Evolutionary conservation across 1,140 invertebrate species (phyloP).

Genomic region (Andrena cerasifolii): DNA sequence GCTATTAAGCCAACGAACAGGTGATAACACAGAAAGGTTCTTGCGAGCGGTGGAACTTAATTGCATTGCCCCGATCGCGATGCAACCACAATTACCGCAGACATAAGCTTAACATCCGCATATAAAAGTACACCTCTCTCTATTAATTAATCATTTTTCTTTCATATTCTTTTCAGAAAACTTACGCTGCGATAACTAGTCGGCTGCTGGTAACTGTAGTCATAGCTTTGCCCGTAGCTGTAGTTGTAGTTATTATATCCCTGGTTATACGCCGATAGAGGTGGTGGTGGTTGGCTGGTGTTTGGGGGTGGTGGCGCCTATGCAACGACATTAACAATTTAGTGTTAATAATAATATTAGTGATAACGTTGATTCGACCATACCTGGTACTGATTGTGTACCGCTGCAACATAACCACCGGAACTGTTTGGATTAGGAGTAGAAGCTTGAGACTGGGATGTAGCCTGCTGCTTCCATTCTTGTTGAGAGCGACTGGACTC

Average conservation of each 20-base stretch:
- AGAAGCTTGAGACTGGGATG: constrained; percentile 62
- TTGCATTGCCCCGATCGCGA: not conserved
- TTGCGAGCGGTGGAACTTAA: not conserved
- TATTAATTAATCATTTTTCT: not conserved
- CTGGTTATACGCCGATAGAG: constrained; percentile 73
- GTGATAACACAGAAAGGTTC: not conserved
- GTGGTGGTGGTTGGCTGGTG: constrained; percentile 77
- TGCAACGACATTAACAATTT: not conserved
- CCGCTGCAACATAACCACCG: constrained; percentile 72
- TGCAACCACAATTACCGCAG: constrained; percentile 2
- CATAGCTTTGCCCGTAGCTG: constrained; percentile 75
- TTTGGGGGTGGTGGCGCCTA: constrained; percentile 75
- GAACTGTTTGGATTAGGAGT: constrained; percentile 60
- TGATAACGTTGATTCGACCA: not conserved
- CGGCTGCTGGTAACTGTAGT: constrained; percentile 77
- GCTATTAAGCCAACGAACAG: not conserved
- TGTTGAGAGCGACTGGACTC: constrained; percentile 67
- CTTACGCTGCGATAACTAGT: constrained; percentile 79
- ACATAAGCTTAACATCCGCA: not conserved
- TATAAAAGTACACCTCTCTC: constrained; percentile 2
- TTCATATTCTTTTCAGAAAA: constrained; percentile 39
- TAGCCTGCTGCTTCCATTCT: constrained; percentile 73
- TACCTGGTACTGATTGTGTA: constrained; percentile 80
- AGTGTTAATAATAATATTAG: not conserved
- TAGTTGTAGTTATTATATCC: constrained; percentile 78